A percentile compares a stretch with the other conserved stretches of the same genome.
Evolutionary conservation across 2,113 vertebrate species (phyloP).

Genomic region (Prunella himalayana): DNA sequence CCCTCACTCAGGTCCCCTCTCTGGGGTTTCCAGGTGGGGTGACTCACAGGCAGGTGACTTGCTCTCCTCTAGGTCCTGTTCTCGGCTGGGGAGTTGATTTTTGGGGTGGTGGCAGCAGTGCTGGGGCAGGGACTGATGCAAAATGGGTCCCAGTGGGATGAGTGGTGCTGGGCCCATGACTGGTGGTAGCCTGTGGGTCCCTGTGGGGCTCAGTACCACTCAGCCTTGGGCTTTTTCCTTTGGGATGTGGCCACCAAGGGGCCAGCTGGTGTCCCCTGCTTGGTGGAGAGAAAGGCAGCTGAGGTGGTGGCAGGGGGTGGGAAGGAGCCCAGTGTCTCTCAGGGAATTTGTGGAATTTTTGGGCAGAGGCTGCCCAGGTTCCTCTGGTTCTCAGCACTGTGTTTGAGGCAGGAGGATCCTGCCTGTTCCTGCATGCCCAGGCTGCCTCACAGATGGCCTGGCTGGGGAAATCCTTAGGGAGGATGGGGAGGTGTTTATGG

Average conservation of each 20-base stretch:
- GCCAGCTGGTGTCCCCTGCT: not conserved
- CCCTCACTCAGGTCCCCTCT: not conserved
- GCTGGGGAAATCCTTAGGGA: constrained; percentile 63
- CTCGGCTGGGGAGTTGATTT: not conserved
- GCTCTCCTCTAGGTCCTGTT: rapidly evolving
- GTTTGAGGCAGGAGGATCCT: constrained; percentile 60
- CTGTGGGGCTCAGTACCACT: not conserved
- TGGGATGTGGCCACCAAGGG: not conserved
- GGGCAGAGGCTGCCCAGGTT: constrained; percentile 70
- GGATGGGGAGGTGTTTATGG: not conserved
- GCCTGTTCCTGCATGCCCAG: constrained; percentile 62
- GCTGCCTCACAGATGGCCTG: not conserved
- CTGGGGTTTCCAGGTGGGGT: not conserved
- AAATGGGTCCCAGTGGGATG: not conserved
- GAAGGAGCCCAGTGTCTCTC: not conserved
- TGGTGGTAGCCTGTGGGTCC: not conserved
- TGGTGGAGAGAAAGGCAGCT: not conserved
- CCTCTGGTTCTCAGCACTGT: constrained; percentile 58
- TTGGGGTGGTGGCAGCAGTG: not conserved
- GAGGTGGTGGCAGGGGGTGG: rapidly evolving
- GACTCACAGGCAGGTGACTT: not conserved
- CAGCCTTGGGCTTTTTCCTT: not conserved
- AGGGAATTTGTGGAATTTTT: not conserved
- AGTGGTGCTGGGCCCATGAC: rapidly evolving
- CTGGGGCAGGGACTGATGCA: no score